These are phyloP conservation scores for Cremastinae sp. DNA, from an alignment of 2,888 invertebrate species.

Conservation along the genomic window DNA sequence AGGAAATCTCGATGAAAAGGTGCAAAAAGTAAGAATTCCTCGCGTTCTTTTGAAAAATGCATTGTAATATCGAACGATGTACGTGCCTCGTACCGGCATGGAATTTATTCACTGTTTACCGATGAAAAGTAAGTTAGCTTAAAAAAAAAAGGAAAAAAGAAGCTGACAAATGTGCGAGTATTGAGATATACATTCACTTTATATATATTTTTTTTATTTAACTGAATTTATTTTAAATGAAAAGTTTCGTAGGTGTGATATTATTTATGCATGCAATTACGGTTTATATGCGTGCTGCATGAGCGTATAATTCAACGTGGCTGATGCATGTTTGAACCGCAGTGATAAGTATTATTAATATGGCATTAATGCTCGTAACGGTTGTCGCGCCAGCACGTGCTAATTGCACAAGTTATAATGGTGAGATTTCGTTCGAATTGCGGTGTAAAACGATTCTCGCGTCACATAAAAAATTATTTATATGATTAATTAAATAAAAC, in stretches of 20 bases:
- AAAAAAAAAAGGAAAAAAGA: too few species aligned
- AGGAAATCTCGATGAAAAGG: too few species aligned
- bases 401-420: slow-evolving; percentile 27
- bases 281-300: slow-evolving; percentile 6
- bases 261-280: slow-evolving; percentile 15
- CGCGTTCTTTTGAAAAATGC: slow-evolving; percentile 40
- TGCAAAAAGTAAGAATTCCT: background rate
- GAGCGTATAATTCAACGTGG: slow-evolving; percentile 4
- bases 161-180: too few species aligned
- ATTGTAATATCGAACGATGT: slow-evolving; percentile 43
- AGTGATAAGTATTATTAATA: slow-evolving; percentile 44
- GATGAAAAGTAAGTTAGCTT: too few species aligned
- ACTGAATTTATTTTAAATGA: too few species aligned
- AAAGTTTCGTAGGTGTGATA: background rate
- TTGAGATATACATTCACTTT: too few species aligned
- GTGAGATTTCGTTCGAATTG: slow-evolving; percentile 8
- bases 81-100: too few species aligned
- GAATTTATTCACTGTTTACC: too few species aligned
- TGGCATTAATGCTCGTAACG: slow-evolving; percentile 25
- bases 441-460: background rate
- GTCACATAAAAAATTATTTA: background rate
- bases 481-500: too few species aligned
- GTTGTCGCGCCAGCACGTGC: slow-evolving; percentile 12
- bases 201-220: too few species aligned
- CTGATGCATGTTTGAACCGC: slow-evolving; percentile 14